These are phyloP conservation scores for Pterocles orientalis DNA, from an alignment of 2,113 vertebrate species.

Conservation along the genomic window DNA sequence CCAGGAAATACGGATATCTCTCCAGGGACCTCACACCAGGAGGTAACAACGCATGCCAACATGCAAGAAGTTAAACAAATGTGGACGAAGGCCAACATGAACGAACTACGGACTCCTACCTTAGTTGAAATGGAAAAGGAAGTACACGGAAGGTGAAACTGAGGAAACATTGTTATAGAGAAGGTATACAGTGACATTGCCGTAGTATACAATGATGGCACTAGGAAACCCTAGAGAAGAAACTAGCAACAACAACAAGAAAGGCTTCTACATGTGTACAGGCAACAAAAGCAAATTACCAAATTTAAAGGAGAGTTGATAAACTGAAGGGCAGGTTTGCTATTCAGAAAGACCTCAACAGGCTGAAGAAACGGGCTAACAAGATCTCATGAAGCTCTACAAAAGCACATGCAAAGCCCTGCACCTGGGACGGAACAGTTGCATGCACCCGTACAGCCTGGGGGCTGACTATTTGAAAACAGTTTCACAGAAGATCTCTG, in stretches of 20 bases:
- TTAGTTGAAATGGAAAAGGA: not conserved
- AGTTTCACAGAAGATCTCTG: not conserved
- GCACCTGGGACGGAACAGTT: not conserved
- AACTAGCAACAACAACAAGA: not conserved
- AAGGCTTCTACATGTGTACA: not conserved
- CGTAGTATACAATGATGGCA: not conserved
- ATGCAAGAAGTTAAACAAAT: not conserved
- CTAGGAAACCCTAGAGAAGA: not conserved
- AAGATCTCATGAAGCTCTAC: not conserved
- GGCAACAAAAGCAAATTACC: not conserved
- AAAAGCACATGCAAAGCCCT: not conserved
- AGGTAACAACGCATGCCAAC: not conserved
- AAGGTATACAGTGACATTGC: not conserved
- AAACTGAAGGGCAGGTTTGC: not conserved
- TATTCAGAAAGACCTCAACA: not conserved
- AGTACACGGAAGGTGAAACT: not conserved
- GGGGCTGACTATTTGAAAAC: not conserved
- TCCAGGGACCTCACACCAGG: not conserved
- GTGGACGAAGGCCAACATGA: not conserved
- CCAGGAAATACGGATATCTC: not conserved
- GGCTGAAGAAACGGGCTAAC: not conserved
- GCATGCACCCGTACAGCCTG: accelerated
- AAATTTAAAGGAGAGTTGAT: not conserved
- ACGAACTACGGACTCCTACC: not conserved
- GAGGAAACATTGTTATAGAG: accelerated